phyloP scores from a whole-genome alignment of 2,113 vertebrate species.

The Nerophis lumbriciformis region DNA sequence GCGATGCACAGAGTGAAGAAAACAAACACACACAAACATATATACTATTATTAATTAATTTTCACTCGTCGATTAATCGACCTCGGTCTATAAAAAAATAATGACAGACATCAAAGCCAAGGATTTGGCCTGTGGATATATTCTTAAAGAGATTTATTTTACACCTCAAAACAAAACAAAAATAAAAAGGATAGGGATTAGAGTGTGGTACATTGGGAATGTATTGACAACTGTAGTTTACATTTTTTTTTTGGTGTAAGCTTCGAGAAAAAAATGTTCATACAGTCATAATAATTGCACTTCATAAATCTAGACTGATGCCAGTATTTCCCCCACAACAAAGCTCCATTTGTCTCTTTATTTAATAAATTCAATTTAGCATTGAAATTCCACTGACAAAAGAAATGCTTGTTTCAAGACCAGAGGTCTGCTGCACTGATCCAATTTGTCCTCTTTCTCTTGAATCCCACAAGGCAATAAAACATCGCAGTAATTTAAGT shows the following conservation, averaged over 20 bases:
- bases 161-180: conserved; percentile 71
- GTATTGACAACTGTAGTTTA: conserved; percentile 76
- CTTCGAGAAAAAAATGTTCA: conserved; percentile 76
- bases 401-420: conserved; percentile 73
- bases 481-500: conserved; percentile 75
- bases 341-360: conserved; percentile 53
- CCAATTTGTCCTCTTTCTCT: conserved; percentile 66
- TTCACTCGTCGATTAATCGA: conserved; percentile 18
- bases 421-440: conserved; percentile 67
- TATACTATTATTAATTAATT: too few species aligned
- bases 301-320: conserved; percentile 77
- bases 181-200: conserved; percentile 50
- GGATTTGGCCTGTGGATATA: conserved; percentile 63
- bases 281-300: conserved; percentile 81
- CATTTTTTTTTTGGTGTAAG: conserved; percentile 75
- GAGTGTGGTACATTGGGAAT: conserved; percentile 74
- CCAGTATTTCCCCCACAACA: conserved; percentile 68
- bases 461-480: conserved; percentile 71
- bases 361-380: conserved; percentile 74
- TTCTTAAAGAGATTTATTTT: conserved; percentile 78
- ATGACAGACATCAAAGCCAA: conserved; percentile 65
- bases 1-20: too few species aligned
- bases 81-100: conserved; percentile 42
- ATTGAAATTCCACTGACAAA: conserved; percentile 73
- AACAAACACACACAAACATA: too few species aligned